These are phyloP conservation scores for Clamator glandarius DNA, from an alignment of 2,797 vertebrate genomes.

Conservation along the genomic window DNA sequence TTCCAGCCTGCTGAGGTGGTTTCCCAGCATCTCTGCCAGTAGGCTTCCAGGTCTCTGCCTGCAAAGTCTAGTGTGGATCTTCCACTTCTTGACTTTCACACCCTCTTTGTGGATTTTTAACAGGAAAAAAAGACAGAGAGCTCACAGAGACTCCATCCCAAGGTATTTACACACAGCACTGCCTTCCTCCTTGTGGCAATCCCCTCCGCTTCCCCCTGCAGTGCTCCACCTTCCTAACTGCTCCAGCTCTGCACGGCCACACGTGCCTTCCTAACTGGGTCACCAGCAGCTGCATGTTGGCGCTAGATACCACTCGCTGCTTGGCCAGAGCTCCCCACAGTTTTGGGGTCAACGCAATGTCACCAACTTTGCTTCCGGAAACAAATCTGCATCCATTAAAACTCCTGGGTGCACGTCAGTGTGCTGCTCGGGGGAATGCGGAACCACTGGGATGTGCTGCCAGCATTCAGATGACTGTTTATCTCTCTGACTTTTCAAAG, in stretches of 20 bases:
- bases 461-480: not conserved
- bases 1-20: not conserved
- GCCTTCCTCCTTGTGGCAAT: not conserved
- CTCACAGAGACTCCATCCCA: constrained; percentile 86
- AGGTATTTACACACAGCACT: constrained; percentile 86
- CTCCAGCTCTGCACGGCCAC: not conserved
- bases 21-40: not conserved
- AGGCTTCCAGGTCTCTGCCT: not conserved
- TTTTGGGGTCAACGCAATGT: not conserved
- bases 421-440: not conserved
- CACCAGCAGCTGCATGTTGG: constrained; percentile 61
- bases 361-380: not conserved
- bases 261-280: constrained; percentile 20
- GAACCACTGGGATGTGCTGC: not conserved
- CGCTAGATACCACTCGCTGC: not conserved
- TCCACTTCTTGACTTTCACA: not conserved
- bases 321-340: not conserved
- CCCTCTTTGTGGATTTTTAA: constrained; percentile 83
- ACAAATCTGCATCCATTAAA: not conserved
- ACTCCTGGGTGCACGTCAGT: accelerated
- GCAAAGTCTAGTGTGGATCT: not conserved
- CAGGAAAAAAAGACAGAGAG: constrained; percentile 91
- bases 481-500: not conserved
- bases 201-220: constrained; percentile 11
- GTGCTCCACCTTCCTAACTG: constrained; percentile 13